Conservation (phyloP, 2,888 invertebrate genomes). For the Brachyptera putata region DNA sequence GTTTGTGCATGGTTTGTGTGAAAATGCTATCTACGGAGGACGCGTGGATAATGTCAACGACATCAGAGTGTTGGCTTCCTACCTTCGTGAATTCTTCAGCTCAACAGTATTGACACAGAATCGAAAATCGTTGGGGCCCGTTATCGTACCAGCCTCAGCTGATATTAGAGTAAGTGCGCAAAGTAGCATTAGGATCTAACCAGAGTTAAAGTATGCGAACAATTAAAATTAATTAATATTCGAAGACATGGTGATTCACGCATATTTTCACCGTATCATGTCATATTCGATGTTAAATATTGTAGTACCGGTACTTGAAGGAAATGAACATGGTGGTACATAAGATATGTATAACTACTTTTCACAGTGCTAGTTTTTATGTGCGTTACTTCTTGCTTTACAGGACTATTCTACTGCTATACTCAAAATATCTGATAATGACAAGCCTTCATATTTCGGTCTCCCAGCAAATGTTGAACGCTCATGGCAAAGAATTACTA, state of each 20-base stretch:
- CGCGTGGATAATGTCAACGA: conserved; percentile 77
- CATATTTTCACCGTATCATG: no score
- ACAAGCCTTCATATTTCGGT: conserved; percentile 73
- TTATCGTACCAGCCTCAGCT: conserved; percentile 53
- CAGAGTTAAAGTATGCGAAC: no score
- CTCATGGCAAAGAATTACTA: conserved; percentile 72
- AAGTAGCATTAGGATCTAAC: no score
- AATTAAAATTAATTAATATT: no score
- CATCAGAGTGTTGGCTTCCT: conserved; percentile 59
- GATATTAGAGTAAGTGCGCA: conserved; percentile 46
- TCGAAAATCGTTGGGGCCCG: conserved; percentile 54
- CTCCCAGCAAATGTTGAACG: conserved; percentile 82
- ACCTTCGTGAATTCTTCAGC: conserved; percentile 59
- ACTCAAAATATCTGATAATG: conserved; percentile 63
- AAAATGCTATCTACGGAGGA: conserved; percentile 81
- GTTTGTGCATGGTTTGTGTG: conserved; percentile 69
- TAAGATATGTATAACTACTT: no score
- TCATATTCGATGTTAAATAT: no score
- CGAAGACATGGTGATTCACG: no score
- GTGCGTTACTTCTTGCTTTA: no score
- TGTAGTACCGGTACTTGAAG: no score
- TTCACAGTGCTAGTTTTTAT: no score
- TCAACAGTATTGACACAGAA: conserved; percentile 56
- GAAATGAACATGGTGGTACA: no score
- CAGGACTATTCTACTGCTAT: conserved; percentile 65